Percentiles rank a stretch among this genome's conserved stretches.
Conservation (phyloP, 2,113 vertebrate species). For the Mobula hypostoma region DNA sequence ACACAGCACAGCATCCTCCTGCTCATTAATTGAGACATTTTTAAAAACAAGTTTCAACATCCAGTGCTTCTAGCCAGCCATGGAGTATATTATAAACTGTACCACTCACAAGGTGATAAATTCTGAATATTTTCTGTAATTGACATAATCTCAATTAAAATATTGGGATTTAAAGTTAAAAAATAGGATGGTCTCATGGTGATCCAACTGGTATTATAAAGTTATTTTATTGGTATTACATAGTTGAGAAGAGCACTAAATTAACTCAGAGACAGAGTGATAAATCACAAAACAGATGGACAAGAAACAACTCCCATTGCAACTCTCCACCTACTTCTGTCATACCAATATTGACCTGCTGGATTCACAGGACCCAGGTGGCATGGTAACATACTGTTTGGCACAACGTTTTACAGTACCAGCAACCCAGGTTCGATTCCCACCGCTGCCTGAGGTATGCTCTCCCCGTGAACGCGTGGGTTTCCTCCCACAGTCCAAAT, state of each 20-base stretch:
- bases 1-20: background rate
- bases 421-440: too few species aligned
- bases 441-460: too few species aligned
- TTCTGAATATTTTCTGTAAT: constrained; percentile 6
- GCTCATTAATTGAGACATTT: background rate
- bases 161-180: background rate
- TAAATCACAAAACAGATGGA: background rate
- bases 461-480: too few species aligned
- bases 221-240: background rate
- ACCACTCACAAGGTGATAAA: background rate
- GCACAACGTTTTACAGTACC: too few species aligned
- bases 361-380: background rate
- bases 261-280: background rate
- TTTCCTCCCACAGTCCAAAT: too few species aligned
- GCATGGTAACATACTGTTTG: too few species aligned
- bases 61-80: background rate
- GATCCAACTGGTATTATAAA: background rate
- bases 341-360: background rate
- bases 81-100: background rate
- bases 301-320: background rate
- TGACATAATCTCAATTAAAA: constrained; percentile 14
- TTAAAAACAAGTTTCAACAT: constrained; percentile 10
- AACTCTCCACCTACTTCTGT: background rate
- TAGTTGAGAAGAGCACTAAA: background rate
- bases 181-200: background rate